These are phyloP conservation scores for Phylloscopus collybita DNA, from an alignment of 2,797 vertebrate genomes.

Conservation along the genomic window DNA sequence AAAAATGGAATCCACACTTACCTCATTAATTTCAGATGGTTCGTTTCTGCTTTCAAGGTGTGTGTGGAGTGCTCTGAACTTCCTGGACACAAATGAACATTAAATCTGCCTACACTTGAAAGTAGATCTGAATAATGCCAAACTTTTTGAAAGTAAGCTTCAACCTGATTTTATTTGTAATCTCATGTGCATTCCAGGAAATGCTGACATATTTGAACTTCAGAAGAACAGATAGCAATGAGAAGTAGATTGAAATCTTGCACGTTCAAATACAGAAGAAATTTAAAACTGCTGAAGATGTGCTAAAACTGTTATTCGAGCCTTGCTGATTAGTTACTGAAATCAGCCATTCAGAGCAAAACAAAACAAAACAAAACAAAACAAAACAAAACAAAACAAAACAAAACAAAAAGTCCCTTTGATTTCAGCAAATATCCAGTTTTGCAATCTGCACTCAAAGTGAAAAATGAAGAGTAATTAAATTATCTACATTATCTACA, in stretches of 20 bases:
- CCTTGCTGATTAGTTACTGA: background rate
- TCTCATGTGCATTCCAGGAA: slow-evolving; percentile 50
- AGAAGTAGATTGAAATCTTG: slow-evolving; percentile 18
- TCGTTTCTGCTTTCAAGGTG: slow-evolving; percentile 61
- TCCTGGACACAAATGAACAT: background rate
- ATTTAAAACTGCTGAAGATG: background rate
- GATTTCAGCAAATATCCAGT: background rate
- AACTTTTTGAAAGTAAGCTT: slow-evolving; percentile 44
- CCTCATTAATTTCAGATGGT: slow-evolving; percentile 55
- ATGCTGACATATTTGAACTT: slow-evolving; percentile 46
- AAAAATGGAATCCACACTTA: slow-evolving; percentile 43
- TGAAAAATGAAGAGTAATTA: background rate
- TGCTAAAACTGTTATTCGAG: background rate
- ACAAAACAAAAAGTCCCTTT: background rate
- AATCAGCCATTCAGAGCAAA: background rate
- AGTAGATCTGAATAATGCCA: slow-evolving; percentile 15
- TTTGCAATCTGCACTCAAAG: slow-evolving; percentile 24
- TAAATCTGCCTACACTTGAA: slow-evolving; percentile 39
- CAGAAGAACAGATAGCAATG: background rate
- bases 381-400: background rate
- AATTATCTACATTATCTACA: background rate
- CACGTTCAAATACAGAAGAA: background rate
- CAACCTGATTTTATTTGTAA: slow-evolving; percentile 39
- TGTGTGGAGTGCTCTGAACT: background rate
- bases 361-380: background rate